Conservation (phyloP, 2,797 vertebrate genomes). For the Lates japonicus region DNA sequence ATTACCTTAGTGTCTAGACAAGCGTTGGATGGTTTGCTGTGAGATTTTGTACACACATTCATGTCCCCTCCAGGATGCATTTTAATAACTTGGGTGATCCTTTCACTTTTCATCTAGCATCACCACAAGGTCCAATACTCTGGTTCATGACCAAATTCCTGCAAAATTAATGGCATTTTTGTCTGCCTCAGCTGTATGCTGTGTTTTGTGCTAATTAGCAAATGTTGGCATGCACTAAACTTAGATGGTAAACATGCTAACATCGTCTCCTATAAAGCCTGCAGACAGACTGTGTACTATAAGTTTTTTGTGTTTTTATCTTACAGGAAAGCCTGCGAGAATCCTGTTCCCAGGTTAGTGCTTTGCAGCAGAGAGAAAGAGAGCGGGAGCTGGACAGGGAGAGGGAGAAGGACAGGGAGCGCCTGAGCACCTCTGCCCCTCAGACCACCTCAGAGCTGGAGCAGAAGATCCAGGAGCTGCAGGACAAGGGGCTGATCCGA, state of each 20-base stretch:
- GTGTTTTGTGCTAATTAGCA: background rate
- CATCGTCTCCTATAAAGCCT: background rate
- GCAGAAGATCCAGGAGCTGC: conserved; percentile 90
- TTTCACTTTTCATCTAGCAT: background rate
- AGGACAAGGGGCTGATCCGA: conserved; percentile 91
- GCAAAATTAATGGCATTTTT: no score
- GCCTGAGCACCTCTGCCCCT: conserved; percentile 54
- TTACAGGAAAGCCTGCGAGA: conserved; percentile 89
- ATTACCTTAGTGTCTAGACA: background rate
- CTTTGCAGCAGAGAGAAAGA: conserved; percentile 84
- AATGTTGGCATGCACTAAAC: background rate
- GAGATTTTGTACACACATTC: background rate
- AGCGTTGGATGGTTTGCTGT: background rate
- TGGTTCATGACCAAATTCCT: no score
- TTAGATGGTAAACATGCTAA: background rate
- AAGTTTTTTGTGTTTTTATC: conserved; percentile 10
- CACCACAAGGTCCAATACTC: no score
- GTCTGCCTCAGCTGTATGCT: no score
- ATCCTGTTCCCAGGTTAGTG: conserved; percentile 82
- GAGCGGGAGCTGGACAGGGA: conserved; percentile 86
- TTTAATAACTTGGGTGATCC: background rate
- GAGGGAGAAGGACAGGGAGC: conserved; percentile 84
- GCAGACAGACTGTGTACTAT: background rate
- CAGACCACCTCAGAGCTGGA: conserved; percentile 85
- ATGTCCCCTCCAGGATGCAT: background rate